phyloP scores from a whole-genome alignment of 2,888 invertebrate genomes.

The Calephelis perditalis region DNA sequence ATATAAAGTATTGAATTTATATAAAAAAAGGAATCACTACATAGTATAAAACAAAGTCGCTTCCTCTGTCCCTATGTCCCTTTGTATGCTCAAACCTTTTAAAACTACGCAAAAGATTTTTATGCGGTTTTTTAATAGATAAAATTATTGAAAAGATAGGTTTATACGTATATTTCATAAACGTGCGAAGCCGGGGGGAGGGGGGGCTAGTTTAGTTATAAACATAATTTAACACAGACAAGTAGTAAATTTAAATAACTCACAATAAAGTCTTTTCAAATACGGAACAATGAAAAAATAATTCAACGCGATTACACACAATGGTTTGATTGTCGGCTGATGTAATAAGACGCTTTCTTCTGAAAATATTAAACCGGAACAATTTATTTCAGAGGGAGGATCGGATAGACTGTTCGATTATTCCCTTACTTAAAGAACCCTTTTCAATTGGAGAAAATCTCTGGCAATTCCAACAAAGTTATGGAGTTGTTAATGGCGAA shows the following conservation, averaged over 20 bases:
- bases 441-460: slow-evolving; percentile 25
- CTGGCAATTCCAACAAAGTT: slow-evolving; percentile 21
- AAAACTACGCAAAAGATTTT: too few relatives aligned
- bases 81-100: too few relatives aligned
- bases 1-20: too few relatives aligned
- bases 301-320: slow-evolving; percentile 41
- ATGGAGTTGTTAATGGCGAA: slow-evolving; percentile 23
- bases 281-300: slow-evolving; percentile 17
- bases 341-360: slow-evolving; percentile 47
- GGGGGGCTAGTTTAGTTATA: too few relatives aligned
- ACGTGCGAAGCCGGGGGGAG: too few relatives aligned
- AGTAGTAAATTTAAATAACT: neutral
- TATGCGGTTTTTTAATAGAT: too few relatives aligned
- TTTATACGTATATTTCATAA: too few relatives aligned
- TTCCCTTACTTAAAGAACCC: slow-evolving; percentile 25
- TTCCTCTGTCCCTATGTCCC: too few relatives aligned
- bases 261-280: neutral
- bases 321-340: slow-evolving; percentile 28
- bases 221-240: neutral
- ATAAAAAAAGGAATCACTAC: too few relatives aligned
- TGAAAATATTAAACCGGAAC: slow-evolving; percentile 60
- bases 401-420: slow-evolving; percentile 43
- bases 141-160: too few relatives aligned
- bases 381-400: slow-evolving; percentile 48
- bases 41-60: too few relatives aligned